A percentile compares a stretch with the other conserved stretches of the same genome.
phyloP scores from a whole-genome alignment of 2,113 vertebrate genomes.

The Cyphomyrus plagiostoma region DNA sequence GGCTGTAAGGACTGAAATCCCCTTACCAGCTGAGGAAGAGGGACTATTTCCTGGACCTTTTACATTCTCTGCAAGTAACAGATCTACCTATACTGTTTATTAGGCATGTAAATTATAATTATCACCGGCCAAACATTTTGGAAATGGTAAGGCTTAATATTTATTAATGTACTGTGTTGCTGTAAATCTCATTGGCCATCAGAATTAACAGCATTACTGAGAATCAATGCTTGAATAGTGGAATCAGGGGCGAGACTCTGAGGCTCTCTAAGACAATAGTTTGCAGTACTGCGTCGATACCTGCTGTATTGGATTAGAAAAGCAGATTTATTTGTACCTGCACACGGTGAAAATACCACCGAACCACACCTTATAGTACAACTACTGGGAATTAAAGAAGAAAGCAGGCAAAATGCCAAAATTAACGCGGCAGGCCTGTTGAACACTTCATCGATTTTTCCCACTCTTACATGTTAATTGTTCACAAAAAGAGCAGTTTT shows the following conservation, averaged over 20 bases:
- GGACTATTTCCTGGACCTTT: neutral
- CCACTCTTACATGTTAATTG: neutral
- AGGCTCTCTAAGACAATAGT: neutral
- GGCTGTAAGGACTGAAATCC: neutral
- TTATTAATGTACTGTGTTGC: neutral
- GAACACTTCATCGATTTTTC: neutral
- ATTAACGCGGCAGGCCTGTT: neutral
- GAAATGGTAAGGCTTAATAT: neutral
- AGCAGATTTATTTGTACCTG: neutral
- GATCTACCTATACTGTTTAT: neutral
- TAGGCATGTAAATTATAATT: neutral
- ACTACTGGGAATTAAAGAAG: neutral
- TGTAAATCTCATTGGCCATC: neutral
- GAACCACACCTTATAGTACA: neutral
- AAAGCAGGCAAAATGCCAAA: neutral
- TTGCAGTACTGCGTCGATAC: neutral
- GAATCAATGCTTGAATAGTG: neutral
- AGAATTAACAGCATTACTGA: neutral
- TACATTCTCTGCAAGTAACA: neutral
- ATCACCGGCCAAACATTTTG: neutral
- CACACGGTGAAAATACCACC: neutral
- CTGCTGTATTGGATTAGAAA: neutral
- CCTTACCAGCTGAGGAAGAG: neutral
- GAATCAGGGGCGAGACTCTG: neutral
- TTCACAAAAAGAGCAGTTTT: constrained; percentile 13